Evolutionary conservation across 2,888 invertebrate genomes (phyloP).

Genomic region (Melikaiella ostensackeni): DNA sequence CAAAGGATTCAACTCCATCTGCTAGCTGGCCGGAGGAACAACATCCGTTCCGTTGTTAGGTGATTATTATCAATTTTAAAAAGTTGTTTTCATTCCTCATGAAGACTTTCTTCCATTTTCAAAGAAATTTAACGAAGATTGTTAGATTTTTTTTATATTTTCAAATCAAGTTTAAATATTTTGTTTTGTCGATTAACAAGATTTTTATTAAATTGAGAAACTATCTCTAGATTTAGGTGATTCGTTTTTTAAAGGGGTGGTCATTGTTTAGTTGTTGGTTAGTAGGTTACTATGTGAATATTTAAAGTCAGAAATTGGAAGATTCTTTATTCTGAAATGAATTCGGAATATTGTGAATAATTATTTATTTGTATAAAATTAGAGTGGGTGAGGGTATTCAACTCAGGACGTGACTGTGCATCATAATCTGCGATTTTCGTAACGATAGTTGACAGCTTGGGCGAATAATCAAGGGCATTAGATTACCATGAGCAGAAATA

Average conservation of each 20-base stretch:
- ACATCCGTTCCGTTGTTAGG: conserved; percentile 73
- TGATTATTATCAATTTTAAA: conserved; percentile 55
- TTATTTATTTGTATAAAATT: not conserved
- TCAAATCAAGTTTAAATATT: not conserved
- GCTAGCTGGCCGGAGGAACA: conserved; percentile 71
- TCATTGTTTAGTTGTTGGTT: not conserved
- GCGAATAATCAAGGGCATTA: conserved; percentile 43
- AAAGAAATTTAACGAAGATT: too few relatives aligned
- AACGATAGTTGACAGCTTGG: conserved; percentile 15
- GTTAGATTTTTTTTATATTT: not conserved
- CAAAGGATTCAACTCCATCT: conserved; percentile 73
- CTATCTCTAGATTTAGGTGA: too few relatives aligned
- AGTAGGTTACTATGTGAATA: too few relatives aligned
- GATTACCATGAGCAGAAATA: conserved; percentile 47
- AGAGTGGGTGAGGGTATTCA: not conserved
- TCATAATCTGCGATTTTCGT: not conserved
- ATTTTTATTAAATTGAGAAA: too few relatives aligned
- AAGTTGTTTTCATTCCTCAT: not conserved
- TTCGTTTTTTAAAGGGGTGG: not conserved
- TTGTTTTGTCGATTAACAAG: not conserved
- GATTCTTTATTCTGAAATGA: not conserved
- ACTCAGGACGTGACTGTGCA: not conserved
- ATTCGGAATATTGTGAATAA: not conserved
- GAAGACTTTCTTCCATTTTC: too few relatives aligned
- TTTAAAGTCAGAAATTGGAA: too few relatives aligned